A percentile compares a stretch with the other conserved stretches of the same genome.
Conservation (phyloP, 2,113 vertebrate species). For the Syngnathus floridae region DNA sequence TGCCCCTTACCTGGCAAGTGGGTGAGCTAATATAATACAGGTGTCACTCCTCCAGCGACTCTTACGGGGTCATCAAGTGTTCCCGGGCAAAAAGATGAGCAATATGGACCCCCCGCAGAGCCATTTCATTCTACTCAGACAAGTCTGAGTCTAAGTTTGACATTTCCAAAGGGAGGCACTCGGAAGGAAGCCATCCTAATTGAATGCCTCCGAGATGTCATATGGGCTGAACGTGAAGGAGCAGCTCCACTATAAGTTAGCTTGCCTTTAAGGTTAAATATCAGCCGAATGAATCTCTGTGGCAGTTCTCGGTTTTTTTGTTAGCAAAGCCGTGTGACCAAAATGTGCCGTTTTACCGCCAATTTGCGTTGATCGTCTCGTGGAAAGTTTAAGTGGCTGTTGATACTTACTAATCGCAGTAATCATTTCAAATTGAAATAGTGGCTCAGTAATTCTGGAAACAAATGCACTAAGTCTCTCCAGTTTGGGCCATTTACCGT, state of each 20-base stretch:
- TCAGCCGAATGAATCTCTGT: neutral
- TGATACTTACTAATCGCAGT: neutral
- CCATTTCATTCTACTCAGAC: neutral
- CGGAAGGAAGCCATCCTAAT: neutral
- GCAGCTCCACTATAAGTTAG: neutral
- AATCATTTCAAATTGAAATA: conserved; percentile 4
- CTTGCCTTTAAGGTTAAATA: neutral
- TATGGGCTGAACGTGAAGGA: neutral
- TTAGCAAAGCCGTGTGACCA: neutral
- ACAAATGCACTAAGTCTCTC: neutral
- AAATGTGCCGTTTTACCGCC: neutral
- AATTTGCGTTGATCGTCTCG: no score
- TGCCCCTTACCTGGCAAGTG: neutral
- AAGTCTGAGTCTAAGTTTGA: neutral
- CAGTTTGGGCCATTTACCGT: neutral
- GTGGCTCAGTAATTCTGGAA: neutral
- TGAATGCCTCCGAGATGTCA: conserved; percentile 24
- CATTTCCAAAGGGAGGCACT: neutral
- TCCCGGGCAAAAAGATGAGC: neutral
- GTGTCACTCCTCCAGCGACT: no score
- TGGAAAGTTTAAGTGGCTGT: neutral
- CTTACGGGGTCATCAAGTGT: neutral
- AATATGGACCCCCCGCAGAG: neutral
- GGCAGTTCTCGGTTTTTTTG: neutral
- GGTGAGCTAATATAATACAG: neutral